These are phyloP conservation scores for Lytechinus pictus DNA, from an alignment of 35 echinoderm and acorn worm species.

Conservation along the genomic window DNA sequence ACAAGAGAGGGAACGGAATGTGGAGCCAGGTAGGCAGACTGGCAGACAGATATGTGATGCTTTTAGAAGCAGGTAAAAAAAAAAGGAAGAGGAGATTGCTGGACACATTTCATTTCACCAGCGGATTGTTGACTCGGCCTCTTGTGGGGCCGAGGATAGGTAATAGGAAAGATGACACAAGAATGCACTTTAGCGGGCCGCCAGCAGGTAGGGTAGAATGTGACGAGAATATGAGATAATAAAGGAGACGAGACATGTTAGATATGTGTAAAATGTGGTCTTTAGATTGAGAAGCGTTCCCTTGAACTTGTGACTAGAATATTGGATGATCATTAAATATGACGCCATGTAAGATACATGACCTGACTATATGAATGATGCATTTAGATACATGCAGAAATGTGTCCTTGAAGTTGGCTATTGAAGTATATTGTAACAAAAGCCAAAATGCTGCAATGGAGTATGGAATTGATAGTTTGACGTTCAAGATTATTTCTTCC, in stretches of 20 bases:
- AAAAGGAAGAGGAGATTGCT: neutral
- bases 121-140: slow-evolving; percentile 24
- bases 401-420: neutral
- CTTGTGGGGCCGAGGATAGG: neutral
- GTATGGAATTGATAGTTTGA: no score
- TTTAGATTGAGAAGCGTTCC: neutral
- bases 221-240: neutral
- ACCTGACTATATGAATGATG: neutral
- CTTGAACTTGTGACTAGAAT: neutral
- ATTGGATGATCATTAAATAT: neutral
- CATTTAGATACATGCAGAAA: neutral
- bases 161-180: slow-evolving; percentile 13
- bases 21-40: neutral
- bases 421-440: no score
- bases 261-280: neutral
- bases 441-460: no score
- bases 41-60: neutral
- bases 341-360: no score
- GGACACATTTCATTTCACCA: neutral
- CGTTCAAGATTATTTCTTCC: no score
- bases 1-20: neutral
- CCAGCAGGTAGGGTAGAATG: neutral
- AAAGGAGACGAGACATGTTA: neutral
- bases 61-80: neutral
- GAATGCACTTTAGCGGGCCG: slow-evolving; percentile 31